phyloP scores from a whole-genome alignment of 2,113 vertebrate species.

The Protobothrops mucrosquamatus region DNA sequence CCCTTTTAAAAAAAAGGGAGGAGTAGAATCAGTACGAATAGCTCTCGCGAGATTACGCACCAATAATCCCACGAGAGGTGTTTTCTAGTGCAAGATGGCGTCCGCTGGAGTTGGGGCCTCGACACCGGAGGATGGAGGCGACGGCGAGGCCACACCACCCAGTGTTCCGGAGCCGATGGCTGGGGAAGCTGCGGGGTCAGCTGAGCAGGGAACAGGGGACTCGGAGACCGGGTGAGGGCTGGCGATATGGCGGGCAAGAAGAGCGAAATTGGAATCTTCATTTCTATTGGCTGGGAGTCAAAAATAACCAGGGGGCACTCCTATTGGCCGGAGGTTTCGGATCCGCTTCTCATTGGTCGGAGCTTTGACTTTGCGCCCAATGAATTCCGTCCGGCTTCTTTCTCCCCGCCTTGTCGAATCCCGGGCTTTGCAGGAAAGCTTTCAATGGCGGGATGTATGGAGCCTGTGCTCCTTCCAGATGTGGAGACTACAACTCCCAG shows the following conservation, averaged over 20 bases:
- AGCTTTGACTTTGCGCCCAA: not conserved
- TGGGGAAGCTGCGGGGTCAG: slow-evolving; percentile 4
- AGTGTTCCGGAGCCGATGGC: not conserved
- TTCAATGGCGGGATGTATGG: not conserved
- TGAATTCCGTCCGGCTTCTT: not conserved
- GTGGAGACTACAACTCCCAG: not conserved
- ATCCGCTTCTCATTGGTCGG: not conserved
- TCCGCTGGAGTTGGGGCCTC: slow-evolving; percentile 28
- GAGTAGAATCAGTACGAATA: fast-evolving
- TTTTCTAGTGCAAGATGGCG: slow-evolving; percentile 22
- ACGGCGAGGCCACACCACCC: not conserved
- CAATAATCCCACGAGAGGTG: slow-evolving; percentile 17
- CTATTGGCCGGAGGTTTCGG: not conserved
- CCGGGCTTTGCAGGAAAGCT: not conserved
- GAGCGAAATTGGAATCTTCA: not conserved
- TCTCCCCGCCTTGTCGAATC: not conserved
- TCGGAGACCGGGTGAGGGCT: slow-evolving; percentile 52
- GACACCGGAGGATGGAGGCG: slow-evolving; percentile 8
- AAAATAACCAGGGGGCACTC: not conserved
- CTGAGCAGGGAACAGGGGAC: slow-evolving; percentile 37
- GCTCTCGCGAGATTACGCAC: not conserved
- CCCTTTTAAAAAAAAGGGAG: not conserved
- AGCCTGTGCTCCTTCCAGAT: not conserved
- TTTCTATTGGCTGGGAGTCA: not conserved
- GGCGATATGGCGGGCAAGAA: too few relatives aligned